Evolutionary conservation across 1,140 invertebrate genomes (phyloP).

Genomic region (Aleiodes sp.): DNA sequence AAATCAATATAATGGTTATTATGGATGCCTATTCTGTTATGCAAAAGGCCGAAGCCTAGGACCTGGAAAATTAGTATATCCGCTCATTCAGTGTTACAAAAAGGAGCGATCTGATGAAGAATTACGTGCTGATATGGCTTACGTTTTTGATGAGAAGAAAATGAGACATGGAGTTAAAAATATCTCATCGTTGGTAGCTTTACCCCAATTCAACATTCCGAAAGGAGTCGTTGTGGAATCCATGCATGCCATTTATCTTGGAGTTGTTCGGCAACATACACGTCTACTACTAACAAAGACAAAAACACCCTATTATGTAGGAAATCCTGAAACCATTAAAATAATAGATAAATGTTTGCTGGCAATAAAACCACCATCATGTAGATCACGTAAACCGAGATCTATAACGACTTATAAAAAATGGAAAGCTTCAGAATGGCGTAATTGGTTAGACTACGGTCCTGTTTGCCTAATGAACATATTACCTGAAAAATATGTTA

Average conservation of each 20-base stretch:
- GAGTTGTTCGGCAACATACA: constrained; percentile 15
- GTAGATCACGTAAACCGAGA: neutral
- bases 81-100: neutral
- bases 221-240: constrained; percentile 5
- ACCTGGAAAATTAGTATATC: neutral
- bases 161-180: neutral
- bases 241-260: constrained; percentile 23
- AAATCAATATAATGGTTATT: constrained; percentile 23
- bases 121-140: neutral
- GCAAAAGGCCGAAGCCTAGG: neutral
- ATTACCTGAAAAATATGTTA: constrained; percentile 26
- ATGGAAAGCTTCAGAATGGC: constrained; percentile 41
- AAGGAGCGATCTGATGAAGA: neutral
- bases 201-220: neutral
- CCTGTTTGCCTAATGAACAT: constrained; percentile 23
- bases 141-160: neutral
- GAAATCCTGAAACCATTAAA: neutral
- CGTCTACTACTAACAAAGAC: neutral
- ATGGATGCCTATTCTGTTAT: constrained; percentile 24
- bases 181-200: neutral
- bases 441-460: constrained; percentile 31
- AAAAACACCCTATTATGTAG: constrained; percentile 8
- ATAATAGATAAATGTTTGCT: constrained; percentile 2
- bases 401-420: neutral
- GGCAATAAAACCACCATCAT: constrained; percentile 25